Conservation (phyloP, 2,113 vertebrate species). For the Ascaphus truei region DNA sequence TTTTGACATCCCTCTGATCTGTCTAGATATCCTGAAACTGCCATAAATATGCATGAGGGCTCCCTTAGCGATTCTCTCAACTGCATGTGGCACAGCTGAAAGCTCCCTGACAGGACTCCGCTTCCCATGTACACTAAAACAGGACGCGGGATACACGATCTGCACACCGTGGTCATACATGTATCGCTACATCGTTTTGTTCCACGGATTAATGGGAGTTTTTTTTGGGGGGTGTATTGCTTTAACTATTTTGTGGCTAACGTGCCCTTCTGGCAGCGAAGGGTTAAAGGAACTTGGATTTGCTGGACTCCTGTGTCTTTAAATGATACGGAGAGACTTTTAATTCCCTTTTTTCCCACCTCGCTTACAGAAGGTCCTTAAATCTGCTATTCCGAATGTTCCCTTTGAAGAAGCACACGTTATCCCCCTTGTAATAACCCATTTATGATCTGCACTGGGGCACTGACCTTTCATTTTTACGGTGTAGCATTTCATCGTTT, state of each 20-base stretch:
- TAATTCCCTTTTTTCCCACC: no score
- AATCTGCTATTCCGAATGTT: neutral
- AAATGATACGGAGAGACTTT: no score
- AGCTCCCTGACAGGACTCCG: neutral
- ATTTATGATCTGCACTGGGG: neutral
- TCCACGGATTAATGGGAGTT: no score
- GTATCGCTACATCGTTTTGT: conserved; percentile 2
- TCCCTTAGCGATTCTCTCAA: conserved; percentile 3
- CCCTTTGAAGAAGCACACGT: neutral
- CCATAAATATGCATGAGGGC: conserved; percentile 32
- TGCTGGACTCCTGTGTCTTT: no score
- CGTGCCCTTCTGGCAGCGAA: no score
- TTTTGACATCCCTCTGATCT: conserved; percentile 30
- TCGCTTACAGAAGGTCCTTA: no score
- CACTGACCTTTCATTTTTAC: conserved; percentile 11
- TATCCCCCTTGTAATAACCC: neutral
- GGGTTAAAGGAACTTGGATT: no score
- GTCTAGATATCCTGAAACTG: conserved; percentile 9
- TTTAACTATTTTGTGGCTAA: no score
- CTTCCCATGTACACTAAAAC: conserved; percentile 18
- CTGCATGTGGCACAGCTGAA: conserved; percentile 6
- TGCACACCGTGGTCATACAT: conserved; percentile 3
- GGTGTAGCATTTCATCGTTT: neutral
- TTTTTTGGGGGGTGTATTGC: no score
- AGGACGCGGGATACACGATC: neutral